Base-by-base conservation (phyloP, 2,888 invertebrate genomes). In the Eurytoma adleriae region DNA sequence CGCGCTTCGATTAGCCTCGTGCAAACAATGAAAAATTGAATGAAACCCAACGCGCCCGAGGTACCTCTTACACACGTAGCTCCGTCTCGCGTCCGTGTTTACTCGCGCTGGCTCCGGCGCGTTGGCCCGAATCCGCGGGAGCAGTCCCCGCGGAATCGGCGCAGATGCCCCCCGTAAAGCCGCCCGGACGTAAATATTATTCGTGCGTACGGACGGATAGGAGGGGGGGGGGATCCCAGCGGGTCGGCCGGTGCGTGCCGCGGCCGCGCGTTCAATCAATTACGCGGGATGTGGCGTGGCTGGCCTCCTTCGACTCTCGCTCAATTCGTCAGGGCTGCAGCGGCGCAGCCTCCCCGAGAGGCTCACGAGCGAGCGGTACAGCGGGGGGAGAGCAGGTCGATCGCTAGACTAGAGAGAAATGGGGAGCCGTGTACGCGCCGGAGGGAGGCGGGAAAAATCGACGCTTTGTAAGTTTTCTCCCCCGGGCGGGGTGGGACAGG, bases 131-230 rank as follows among this genome's bases (percentile, higher is more conserved):
- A 20, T 68, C 67, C 20, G 18, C 20, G 3, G 68, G 50, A 50
- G 62, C 54, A 52, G 62, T 64, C 61, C 62, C 52, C 62, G 62
- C 14, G 52, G 57, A 69, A 52, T 62, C 27, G 68, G 52, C 12
- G 27, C 54, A 18, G 30, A n/a, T 16, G 54, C 54, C 56, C 18
- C 64, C 48, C 40, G 40, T 40, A 40, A 40, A 40, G 10, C 40
- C 10, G 40, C 10, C 40, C 24, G 66, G 48, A 50, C 56, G 74
- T 68, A 75, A 68, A 75, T 75, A 75, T 75, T 75, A 75, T 75
- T 75, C 68, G 68, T 61, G 59, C 27, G 59, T 24, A 24, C 16
- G 18, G n/a, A 10, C 27, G 52, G 54, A 24, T 13, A 18, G 50
- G 12, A 24, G n/a, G 4, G 30, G 27, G 30, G 4, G 27, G 2